Conservation (phyloP, 1,140 invertebrate genomes). For the Bombus huntii region DNA sequence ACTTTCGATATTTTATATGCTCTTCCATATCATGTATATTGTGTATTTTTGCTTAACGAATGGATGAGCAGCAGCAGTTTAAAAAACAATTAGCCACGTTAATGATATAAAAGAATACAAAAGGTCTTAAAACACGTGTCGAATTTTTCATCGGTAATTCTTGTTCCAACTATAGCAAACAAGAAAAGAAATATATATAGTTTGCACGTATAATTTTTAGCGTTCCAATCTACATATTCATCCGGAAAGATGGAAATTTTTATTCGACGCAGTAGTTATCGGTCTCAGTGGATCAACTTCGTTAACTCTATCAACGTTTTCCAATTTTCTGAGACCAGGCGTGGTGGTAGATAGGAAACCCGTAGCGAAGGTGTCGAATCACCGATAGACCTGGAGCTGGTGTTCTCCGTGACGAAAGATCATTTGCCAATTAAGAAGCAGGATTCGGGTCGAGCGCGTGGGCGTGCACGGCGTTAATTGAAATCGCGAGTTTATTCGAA, state of each 20-base stretch:
- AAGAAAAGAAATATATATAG: neutral
- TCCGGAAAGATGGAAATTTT: neutral
- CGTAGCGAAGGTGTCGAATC: neutral
- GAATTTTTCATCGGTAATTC: too few species aligned
- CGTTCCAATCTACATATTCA: neutral
- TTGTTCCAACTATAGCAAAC: neutral
- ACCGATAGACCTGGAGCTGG: neutral
- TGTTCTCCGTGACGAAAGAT: conserved; percentile 16
- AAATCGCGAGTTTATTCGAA: conserved; percentile 40
- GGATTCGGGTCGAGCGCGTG: conserved; percentile 7
- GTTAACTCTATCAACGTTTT: neutral
- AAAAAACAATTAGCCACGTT: too few species aligned
- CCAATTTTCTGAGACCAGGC: neutral
- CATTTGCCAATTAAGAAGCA: conserved; percentile 30
- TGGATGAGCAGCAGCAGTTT: too few species aligned
- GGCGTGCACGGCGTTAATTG: conserved; percentile 24
- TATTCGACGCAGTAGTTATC: neutral
- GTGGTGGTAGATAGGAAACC: neutral
- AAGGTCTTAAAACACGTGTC: too few species aligned
- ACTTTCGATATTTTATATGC: too few species aligned
- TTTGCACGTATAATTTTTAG: neutral
- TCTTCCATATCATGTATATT: too few species aligned
- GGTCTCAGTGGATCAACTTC: neutral
- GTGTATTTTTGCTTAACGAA: too few species aligned
- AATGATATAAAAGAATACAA: too few species aligned